Evolutionary conservation across 1,140 invertebrate species (phyloP).

Genomic region (Ditylenchus dipsaci): DNA sequence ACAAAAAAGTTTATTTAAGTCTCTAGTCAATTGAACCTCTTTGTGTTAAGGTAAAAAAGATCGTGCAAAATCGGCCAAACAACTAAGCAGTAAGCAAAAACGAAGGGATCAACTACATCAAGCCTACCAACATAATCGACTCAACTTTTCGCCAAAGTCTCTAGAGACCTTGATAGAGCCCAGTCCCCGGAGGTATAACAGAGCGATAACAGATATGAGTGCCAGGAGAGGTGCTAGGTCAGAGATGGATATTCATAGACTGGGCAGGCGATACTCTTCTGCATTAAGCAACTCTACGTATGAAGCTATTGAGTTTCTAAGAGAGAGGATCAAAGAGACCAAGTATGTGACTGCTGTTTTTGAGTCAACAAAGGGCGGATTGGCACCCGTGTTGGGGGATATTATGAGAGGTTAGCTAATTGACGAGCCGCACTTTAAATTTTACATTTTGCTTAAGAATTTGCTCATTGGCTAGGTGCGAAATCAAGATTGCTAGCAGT

Average conservation of each 20-base stretch:
- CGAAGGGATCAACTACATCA: too few species aligned
- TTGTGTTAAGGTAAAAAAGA: too few species aligned
- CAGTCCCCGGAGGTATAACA: neutral
- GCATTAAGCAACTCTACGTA: neutral
- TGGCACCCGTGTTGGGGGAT: conserved; percentile 37
- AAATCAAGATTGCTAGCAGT: conserved; percentile 37
- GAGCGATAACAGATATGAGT: neutral
- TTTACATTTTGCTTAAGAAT: conserved; percentile 13
- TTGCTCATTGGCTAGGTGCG: conserved; percentile 41
- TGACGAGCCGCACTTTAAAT: neutral
- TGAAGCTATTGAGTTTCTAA: conserved; percentile 5
- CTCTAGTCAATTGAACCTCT: too few species aligned
- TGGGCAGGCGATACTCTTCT: neutral
- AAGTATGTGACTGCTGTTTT: conserved; percentile 51
- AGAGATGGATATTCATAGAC: neutral
- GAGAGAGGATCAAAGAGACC: conserved; percentile 4
- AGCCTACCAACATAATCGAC: too few species aligned
- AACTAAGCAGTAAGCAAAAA: too few species aligned
- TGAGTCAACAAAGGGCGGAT: conserved; percentile 39
- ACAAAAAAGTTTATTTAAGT: too few species aligned
- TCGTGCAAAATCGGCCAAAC: too few species aligned
- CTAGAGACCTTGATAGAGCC: neutral
- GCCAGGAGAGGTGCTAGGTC: neutral
- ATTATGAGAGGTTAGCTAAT: conserved; percentile 20
- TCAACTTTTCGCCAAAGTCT: neutral